Conservation (phyloP, 2,888 invertebrate species). For the Mythimna albipuncta region DNA sequence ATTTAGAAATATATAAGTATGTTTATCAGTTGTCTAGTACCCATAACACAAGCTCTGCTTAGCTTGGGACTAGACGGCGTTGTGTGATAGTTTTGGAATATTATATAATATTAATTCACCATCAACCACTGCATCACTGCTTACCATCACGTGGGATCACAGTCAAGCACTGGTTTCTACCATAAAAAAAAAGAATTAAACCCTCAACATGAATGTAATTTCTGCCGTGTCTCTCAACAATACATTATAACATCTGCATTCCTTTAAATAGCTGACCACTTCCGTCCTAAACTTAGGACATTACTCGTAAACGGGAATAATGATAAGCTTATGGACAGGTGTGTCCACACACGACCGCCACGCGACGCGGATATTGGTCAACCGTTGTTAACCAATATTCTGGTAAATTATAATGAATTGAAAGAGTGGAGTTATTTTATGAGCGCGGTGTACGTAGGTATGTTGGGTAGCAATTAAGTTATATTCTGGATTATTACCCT, state of each 20-base stretch:
- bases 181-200: too few species aligned
- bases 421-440: background rate
- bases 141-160: too few species aligned
- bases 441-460: background rate
- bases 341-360: conserved; percentile 77
- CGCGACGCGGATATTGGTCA: conserved; percentile 74
- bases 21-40: too few species aligned
- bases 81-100: too few species aligned
- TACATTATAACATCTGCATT: conserved; percentile 46
- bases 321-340: conserved; percentile 71
- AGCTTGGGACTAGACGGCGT: too few species aligned
- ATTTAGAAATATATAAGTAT: too few species aligned
- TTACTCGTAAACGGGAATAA: conserved; percentile 60
- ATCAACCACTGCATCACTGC: too few species aligned
- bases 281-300: conserved; percentile 61
- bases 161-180: too few species aligned
- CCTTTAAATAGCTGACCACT: conserved; percentile 52
- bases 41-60: too few species aligned
- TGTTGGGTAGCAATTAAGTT: background rate
- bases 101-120: too few species aligned
- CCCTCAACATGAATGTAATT: background rate
- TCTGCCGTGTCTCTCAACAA: background rate
- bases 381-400: conserved; percentile 26
- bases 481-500: background rate
- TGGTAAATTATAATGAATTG: conserved; percentile 12